Conservation (phyloP, 2,797 vertebrate genomes). For the Syngnathus acus region DNA sequence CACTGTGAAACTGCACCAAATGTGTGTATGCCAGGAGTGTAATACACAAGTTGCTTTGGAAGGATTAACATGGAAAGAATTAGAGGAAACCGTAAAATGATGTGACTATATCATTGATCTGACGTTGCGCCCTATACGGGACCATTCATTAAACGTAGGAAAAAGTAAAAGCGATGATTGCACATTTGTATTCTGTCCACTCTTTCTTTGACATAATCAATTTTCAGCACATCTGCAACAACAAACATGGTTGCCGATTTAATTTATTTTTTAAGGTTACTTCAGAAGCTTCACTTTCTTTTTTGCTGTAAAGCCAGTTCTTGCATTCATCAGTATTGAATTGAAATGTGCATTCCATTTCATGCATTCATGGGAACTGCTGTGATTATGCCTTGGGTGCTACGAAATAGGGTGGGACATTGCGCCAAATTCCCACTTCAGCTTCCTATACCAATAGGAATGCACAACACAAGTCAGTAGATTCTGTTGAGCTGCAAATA, state of each 20-base stretch:
- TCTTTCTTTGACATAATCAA: constrained; percentile 40
- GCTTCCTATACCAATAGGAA: constrained; percentile 49
- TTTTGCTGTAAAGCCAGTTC: constrained; percentile 13
- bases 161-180: constrained; percentile 7
- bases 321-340: constrained; percentile 57
- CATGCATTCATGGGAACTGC: constrained; percentile 44
- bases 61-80: constrained; percentile 35
- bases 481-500: constrained; percentile 58
- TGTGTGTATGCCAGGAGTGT: constrained; percentile 48
- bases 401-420: constrained; percentile 44
- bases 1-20: constrained; percentile 64
- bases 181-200: constrained; percentile 48
- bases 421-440: constrained; percentile 27
- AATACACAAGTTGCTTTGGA: constrained; percentile 25
- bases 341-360: constrained; percentile 55
- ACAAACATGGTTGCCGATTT: constrained; percentile 24
- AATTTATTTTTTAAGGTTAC: constrained; percentile 11
- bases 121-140: not conserved
- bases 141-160: not conserved
- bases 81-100: constrained; percentile 24
- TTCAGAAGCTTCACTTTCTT: constrained; percentile 22
- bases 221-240: constrained; percentile 38
- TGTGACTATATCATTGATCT: not conserved
- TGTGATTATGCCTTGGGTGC: constrained; percentile 57
- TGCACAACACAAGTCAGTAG: constrained; percentile 45